Evolutionary conservation across 2,888 invertebrate species (phyloP).

Genomic region (Andrena hattorfiana): DNA sequence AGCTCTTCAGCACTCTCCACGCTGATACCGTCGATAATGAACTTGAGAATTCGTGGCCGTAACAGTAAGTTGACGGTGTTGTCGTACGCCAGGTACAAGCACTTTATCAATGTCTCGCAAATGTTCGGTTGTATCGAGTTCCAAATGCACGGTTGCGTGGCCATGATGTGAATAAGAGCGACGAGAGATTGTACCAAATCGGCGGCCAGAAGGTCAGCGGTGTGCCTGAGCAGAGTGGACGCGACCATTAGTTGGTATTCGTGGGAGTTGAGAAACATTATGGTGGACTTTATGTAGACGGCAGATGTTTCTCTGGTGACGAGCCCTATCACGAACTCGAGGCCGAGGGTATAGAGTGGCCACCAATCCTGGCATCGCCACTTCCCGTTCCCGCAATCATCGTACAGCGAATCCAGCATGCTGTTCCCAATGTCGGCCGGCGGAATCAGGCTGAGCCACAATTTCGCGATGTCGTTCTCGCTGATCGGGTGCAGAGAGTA

Average conservation of each 20-base stretch:
- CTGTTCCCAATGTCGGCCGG: conserved; percentile 80
- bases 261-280: conserved; percentile 80
- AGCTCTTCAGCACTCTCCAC: conserved; percentile 83
- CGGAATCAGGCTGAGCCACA: conserved; percentile 82
- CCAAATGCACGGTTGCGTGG: conserved; percentile 80
- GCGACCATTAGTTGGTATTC: conserved; percentile 81
- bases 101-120: conserved; percentile 82
- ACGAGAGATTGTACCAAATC: conserved; percentile 83
- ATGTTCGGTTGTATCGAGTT: conserved; percentile 77
- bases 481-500: conserved; percentile 77
- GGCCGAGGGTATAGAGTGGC: conserved; percentile 81
- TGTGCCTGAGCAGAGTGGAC: conserved; percentile 82
- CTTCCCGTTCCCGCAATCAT: conserved; percentile 75
- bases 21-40: conserved; percentile 84
- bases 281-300: conserved; percentile 73
- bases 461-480: conserved; percentile 79
- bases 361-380: conserved; percentile 84
- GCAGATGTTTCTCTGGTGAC: conserved; percentile 74
- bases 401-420: conserved; percentile 80
- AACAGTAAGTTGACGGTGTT: conserved; percentile 82
- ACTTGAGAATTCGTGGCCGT: conserved; percentile 82
- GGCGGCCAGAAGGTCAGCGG: conserved; percentile 81
- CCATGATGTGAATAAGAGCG: conserved; percentile 81
- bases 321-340: conserved; percentile 81
- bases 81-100: conserved; percentile 83